Percentiles rank a stretch among this genome's conserved stretches.
Evolutionary conservation across 2,797 vertebrate genomes (phyloP).

Genomic region (Chelon auratus): DNA sequence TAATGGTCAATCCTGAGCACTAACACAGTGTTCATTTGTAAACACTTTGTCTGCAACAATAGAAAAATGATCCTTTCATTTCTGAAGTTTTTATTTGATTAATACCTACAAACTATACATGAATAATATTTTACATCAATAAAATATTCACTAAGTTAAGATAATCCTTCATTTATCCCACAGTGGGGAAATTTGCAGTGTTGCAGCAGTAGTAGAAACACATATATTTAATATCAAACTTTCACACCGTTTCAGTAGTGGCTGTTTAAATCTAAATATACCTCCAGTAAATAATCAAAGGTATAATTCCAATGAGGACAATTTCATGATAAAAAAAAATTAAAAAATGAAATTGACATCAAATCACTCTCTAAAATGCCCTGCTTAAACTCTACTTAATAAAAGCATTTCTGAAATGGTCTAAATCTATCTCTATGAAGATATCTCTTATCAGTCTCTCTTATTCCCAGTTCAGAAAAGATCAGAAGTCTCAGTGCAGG

Average conservation of each 20-base stretch:
- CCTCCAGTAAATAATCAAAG: neutral
- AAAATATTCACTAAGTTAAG: neutral
- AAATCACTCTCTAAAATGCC: neutral
- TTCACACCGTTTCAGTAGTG: too few relatives aligned
- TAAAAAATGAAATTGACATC: neutral
- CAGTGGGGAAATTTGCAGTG: too few relatives aligned
- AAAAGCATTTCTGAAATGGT: neutral
- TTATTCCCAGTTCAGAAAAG: neutral
- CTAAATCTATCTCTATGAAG: too few relatives aligned
- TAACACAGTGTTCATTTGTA: neutral
- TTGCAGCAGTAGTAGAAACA: too few relatives aligned
- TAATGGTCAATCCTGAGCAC: neutral
- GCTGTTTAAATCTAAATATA: too few relatives aligned
- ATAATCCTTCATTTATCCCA: too few relatives aligned
- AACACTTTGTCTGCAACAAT: neutral
- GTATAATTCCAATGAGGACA: slow-evolving; percentile 1
- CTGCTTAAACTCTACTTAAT: neutral
- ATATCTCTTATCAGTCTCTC: neutral
- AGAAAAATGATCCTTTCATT: neutral
- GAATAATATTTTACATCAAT: neutral
- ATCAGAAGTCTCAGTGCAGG: neutral
- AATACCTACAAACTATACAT: neutral
- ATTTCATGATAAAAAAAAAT: neutral
- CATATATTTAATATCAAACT: too few relatives aligned
- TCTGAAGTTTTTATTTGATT: neutral